Percentiles rank a stretch among this genome's conserved stretches.
These are phyloP conservation scores for Stictocephala bisonia DNA, from an alignment of 2,888 invertebrate genomes.

Conservation along the genomic window DNA sequence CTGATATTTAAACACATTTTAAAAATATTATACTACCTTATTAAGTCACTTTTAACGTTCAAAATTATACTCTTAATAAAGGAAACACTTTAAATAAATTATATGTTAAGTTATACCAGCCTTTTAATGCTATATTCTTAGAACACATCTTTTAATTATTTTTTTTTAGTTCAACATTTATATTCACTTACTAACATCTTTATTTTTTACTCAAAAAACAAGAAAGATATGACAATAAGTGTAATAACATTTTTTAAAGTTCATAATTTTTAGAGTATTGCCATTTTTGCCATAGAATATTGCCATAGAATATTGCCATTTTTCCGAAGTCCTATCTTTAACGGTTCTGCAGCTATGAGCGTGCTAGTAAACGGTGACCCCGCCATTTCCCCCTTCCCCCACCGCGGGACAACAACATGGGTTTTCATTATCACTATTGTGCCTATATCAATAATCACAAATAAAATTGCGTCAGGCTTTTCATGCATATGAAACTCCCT, in stretches of 20 bases:
- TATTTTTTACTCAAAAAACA: not conserved
- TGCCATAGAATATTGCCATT: no score
- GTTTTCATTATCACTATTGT: not conserved
- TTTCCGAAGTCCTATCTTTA: not conserved
- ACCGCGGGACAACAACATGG: not conserved
- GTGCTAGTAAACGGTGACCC: not conserved
- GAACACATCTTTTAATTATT: no score
- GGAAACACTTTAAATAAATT: no score
- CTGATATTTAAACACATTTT: no score
- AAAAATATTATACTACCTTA: no score
- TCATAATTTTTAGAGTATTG: not conserved
- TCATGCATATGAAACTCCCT: not conserved
- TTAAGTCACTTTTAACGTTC: no score
- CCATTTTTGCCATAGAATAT: no score
- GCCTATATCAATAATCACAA: not conserved
- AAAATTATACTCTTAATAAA: no score
- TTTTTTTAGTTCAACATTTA: no score
- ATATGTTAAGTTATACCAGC: no score
- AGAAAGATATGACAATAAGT: not conserved
- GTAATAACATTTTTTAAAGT: not conserved
- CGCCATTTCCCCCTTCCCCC: not conserved
- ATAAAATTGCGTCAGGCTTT: not conserved
- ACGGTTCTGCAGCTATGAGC: not conserved
- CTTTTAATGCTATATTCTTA: no score
- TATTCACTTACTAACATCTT: not conserved